Evolutionary conservation across 1,140 invertebrate genomes (phyloP).

Genomic region (Bombus confusus): DNA sequence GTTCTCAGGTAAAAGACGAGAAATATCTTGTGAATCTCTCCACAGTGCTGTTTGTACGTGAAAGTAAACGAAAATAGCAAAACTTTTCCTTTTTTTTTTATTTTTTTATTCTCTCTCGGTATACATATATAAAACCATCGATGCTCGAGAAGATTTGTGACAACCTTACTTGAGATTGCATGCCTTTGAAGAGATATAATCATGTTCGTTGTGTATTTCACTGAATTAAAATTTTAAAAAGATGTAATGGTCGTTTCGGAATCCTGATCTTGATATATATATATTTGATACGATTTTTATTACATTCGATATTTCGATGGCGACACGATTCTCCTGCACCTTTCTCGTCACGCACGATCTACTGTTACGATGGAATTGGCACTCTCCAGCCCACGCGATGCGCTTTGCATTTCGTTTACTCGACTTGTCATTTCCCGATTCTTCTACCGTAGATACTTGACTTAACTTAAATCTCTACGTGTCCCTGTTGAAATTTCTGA

Average conservation of each 20-base stretch:
- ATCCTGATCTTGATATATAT: conserved; percentile 16
- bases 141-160: conserved; percentile 43
- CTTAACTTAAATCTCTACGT: not conserved
- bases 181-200: conserved; percentile 53
- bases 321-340: conserved; percentile 52
- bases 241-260: conserved; percentile 36
- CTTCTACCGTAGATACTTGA: conserved; percentile 17
- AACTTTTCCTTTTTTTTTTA: conserved; percentile 2
- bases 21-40: conserved; percentile 32
- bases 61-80: conserved; percentile 22
- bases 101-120: not conserved
- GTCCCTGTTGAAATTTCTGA: not conserved
- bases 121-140: conserved; percentile 10
- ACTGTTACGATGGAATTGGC: conserved; percentile 35
- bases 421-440: conserved; percentile 12
- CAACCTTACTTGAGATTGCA: conserved; percentile 63
- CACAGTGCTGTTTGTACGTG: conserved; percentile 14
- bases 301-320: conserved; percentile 29
- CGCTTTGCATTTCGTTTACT: conserved; percentile 57
- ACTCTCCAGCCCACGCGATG: conserved; percentile 42
- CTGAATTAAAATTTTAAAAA: not conserved
- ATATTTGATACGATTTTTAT: not conserved
- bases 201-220: conserved; percentile 21
- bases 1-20: conserved; percentile 63
- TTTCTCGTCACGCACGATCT: conserved; percentile 52